A percentile compares a stretch with the other conserved stretches of the same genome.
Conservation (phyloP, 2,888 invertebrate species). For the Synergus laeviventris region DNA sequence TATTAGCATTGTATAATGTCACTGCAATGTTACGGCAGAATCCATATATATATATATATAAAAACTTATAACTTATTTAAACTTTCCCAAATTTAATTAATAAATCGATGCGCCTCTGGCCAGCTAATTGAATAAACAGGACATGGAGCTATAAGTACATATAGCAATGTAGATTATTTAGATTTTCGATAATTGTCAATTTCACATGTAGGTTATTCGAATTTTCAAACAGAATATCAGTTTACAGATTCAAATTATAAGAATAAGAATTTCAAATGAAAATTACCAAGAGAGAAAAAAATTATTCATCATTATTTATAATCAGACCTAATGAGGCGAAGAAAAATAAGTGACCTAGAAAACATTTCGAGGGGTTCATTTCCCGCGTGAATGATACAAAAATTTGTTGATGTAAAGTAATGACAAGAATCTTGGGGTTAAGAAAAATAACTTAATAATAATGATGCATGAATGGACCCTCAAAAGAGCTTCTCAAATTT, state of each 20-base stretch:
- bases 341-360: too few species aligned
- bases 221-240: neutral
- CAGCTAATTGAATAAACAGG: conserved; percentile 22
- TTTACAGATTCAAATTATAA: neutral
- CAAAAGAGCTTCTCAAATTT: neutral
- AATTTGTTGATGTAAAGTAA: too few species aligned
- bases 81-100: neutral
- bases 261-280: too few species aligned
- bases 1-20: neutral
- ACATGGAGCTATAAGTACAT: neutral
- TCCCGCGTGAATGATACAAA: too few species aligned
- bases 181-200: conserved; percentile 52
- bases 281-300: too few species aligned
- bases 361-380: too few species aligned
- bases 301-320: too few species aligned
- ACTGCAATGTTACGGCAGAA: neutral
- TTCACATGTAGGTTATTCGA: conserved; percentile 14
- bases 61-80: neutral
- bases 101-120: conserved; percentile 49
- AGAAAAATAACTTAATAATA: neutral
- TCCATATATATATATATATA: neutral
- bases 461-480: neutral
- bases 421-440: too few species aligned
- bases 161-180: conserved; percentile 42
- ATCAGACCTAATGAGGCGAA: too few species aligned